Conservation (phyloP, 2,888 invertebrate genomes). For the Agriotes lineatus region DNA sequence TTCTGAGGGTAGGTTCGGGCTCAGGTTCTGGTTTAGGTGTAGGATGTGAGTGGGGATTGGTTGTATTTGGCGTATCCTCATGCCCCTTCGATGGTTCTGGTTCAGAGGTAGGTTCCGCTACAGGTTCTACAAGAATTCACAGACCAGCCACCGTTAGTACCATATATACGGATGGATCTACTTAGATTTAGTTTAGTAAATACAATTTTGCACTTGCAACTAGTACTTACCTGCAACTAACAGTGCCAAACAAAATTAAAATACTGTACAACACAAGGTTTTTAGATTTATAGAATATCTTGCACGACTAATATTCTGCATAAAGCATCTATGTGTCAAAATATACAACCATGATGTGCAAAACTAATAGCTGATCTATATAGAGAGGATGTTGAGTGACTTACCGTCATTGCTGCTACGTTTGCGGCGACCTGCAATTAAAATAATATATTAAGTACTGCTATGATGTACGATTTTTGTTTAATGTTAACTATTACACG, state of each 20-base stretch:
- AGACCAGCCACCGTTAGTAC: constrained; percentile 59
- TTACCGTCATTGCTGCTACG: constrained; percentile 44
- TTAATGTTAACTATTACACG: too few species aligned
- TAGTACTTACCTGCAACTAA: not conserved
- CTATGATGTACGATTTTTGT: not conserved
- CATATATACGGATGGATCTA: constrained; percentile 10
- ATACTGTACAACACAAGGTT: not conserved
- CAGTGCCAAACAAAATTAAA: not conserved
- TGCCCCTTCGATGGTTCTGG: too few species aligned
- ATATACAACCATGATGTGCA: constrained; percentile 11
- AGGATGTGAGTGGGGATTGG: constrained; percentile 63
- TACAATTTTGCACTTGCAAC: constrained; percentile 4
- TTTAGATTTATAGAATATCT: not conserved
- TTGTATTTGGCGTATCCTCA: too few species aligned
- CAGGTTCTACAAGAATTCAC: constrained; percentile 61
- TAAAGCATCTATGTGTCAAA: constrained; percentile 11
- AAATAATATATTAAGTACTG: not conserved
- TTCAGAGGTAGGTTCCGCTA: constrained; percentile 63
- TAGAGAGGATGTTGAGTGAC: not conserved
- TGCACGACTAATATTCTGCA: not conserved
- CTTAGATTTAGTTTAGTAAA: constrained; percentile 13
- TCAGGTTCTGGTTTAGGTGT: constrained; percentile 63
- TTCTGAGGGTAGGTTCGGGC: constrained; percentile 63
- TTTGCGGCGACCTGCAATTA: constrained; percentile 45
- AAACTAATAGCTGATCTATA: not conserved